A percentile compares a stretch with the other conserved stretches of the same genome.
Conservation (phyloP, 2,113 vertebrate genomes). For the Aegithalos caudatus region DNA sequence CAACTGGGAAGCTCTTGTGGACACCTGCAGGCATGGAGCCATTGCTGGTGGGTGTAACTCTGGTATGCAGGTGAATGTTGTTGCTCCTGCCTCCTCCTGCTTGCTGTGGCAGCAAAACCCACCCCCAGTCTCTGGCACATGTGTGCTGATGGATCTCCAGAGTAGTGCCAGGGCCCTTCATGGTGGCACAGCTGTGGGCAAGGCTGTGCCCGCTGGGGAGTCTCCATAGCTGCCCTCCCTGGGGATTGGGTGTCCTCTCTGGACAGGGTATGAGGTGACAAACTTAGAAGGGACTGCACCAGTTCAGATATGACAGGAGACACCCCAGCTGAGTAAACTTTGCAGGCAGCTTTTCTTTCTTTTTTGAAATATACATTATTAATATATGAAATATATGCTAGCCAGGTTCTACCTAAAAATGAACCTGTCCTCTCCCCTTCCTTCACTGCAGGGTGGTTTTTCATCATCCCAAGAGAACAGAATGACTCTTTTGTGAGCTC, state of each 20-base stretch:
- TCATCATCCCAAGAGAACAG: neutral
- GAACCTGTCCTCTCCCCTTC: neutral
- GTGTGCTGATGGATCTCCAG: neutral
- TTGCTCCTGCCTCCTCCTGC: neutral
- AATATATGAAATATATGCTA: neutral
- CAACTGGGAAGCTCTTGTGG: neutral
- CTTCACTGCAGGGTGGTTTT: neutral
- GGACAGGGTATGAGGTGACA: neutral
- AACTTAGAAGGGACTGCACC: neutral
- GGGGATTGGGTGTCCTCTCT: neutral
- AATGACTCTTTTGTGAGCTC: accelerated
- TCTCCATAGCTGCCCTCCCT: neutral
- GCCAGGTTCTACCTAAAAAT: neutral
- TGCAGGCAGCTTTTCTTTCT: neutral
- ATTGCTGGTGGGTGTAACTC: neutral
- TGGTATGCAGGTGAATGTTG: accelerated
- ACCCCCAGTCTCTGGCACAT: accelerated
- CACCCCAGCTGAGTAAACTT: constrained; percentile 37
- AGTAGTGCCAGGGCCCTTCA: too few relatives aligned
- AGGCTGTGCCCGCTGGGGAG: accelerated
- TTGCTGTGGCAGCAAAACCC: accelerated
- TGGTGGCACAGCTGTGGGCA: neutral
- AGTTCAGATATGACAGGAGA: neutral
- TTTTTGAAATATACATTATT: neutral
- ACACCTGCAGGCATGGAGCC: accelerated